These are phyloP conservation scores for Holacanthus passer DNA, from an alignment of 2,113 vertebrate species.

Conservation along the genomic window DNA sequence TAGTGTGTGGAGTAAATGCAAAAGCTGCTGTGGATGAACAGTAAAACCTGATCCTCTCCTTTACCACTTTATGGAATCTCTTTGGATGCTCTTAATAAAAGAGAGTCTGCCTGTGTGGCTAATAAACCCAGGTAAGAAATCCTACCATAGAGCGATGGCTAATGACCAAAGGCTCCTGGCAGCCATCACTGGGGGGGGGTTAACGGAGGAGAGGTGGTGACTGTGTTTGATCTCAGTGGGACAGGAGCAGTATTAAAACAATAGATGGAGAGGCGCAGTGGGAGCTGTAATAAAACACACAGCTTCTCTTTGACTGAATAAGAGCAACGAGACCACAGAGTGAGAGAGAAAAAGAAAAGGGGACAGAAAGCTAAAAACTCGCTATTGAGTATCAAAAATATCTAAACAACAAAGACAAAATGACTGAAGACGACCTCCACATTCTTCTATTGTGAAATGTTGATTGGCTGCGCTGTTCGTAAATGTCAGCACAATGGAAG, in stretches of 20 bases:
- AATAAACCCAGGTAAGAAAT: constrained; percentile 36
- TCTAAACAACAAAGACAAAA: background rate
- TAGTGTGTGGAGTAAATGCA: background rate
- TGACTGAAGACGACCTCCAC: background rate
- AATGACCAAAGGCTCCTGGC: constrained; percentile 60
- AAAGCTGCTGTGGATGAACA: background rate
- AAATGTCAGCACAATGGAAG: too few species aligned
- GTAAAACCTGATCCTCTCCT: constrained; percentile 14
- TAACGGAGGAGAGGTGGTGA: constrained; percentile 35
- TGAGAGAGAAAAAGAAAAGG: background rate
- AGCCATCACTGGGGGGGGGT: constrained; percentile 28
- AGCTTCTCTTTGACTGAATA: constrained; percentile 28
- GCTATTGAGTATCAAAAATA: background rate
- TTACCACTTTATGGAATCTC: background rate
- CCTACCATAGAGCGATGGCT: background rate
- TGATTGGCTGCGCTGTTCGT: background rate
- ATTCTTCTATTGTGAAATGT: background rate
- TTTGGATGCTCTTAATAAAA: constrained; percentile 19
- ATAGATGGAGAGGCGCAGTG: constrained; percentile 56
- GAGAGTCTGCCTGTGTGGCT: constrained; percentile 34
- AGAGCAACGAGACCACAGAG: constrained; percentile 21
- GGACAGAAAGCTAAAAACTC: background rate
- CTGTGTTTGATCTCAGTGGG: constrained; percentile 74
- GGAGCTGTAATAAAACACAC: constrained; percentile 69
- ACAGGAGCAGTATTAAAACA: constrained; percentile 59